phyloP scores from a whole-genome alignment of 2,888 invertebrate species.

The Spisula subtruncata region DNA sequence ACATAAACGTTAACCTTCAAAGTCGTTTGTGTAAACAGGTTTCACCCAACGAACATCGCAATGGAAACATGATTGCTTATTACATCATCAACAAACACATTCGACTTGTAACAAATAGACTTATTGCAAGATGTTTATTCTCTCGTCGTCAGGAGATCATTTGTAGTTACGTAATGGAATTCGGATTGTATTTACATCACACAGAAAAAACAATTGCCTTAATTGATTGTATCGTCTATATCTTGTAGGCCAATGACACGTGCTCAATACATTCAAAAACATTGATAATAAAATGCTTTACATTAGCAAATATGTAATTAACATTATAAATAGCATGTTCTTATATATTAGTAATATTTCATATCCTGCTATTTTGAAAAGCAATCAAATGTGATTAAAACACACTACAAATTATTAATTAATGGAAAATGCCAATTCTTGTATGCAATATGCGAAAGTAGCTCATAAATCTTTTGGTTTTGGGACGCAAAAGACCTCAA shows the following conservation, averaged over 20 bases:
- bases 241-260: no score
- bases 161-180: constrained; percentile 24
- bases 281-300: no score
- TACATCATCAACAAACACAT: constrained; percentile 1
- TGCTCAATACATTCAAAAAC: no score
- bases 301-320: neutral
- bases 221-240: no score
- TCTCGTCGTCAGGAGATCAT: neutral
- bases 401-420: neutral
- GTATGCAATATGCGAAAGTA: neutral
- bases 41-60: neutral
- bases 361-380: neutral
- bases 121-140: neutral
- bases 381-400: neutral
- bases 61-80: neutral
- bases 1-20: neutral
- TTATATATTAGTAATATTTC: no score
- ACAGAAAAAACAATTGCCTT: no score
- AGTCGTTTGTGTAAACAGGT: neutral
- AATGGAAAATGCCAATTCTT: neutral
- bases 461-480: neutral
- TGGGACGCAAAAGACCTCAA: neutral
- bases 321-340: neutral
- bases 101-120: neutral
- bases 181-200: neutral